Evolutionary conservation across 2,113 vertebrate species (phyloP).

Genomic region (Melanerpes aurifrons): DNA sequence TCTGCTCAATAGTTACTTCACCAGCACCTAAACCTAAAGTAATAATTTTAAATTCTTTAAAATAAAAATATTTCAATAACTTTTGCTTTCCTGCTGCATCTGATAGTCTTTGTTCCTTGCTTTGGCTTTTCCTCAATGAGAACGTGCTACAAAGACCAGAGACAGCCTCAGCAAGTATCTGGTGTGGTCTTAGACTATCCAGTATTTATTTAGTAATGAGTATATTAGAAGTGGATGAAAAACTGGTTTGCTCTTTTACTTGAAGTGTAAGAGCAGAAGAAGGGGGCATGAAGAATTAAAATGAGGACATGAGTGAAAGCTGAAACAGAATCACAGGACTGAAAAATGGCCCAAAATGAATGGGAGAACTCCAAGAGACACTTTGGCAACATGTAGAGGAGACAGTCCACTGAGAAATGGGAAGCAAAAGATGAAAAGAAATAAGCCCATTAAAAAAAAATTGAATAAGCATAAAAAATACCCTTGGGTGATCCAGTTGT

Average conservation of each 20-base stretch:
- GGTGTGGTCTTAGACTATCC: background rate
- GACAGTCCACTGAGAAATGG: background rate
- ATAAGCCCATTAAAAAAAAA: background rate
- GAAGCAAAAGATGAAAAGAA: background rate
- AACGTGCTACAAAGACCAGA: background rate
- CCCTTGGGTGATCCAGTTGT: background rate
- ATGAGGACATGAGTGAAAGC: background rate
- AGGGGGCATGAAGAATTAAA: background rate
- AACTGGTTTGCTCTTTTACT: background rate
- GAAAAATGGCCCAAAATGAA: background rate
- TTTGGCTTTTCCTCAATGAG: background rate
- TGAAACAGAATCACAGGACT: background rate
- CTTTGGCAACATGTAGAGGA: background rate
- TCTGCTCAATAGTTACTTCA: background rate
- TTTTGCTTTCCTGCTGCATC: background rate
- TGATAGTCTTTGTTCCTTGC: background rate
- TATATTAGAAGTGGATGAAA: background rate
- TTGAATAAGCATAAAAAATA: constrained; percentile 6
- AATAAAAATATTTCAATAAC: background rate
- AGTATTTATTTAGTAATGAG: background rate
- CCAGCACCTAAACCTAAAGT: background rate
- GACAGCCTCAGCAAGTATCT: background rate
- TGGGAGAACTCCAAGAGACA: background rate
- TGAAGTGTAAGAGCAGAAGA: background rate
- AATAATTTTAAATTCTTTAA: background rate